A percentile compares a stretch with the other conserved stretches of the same genome.
Conservation (phyloP, 2,888 invertebrate species). For the Meta bourneti region DNA sequence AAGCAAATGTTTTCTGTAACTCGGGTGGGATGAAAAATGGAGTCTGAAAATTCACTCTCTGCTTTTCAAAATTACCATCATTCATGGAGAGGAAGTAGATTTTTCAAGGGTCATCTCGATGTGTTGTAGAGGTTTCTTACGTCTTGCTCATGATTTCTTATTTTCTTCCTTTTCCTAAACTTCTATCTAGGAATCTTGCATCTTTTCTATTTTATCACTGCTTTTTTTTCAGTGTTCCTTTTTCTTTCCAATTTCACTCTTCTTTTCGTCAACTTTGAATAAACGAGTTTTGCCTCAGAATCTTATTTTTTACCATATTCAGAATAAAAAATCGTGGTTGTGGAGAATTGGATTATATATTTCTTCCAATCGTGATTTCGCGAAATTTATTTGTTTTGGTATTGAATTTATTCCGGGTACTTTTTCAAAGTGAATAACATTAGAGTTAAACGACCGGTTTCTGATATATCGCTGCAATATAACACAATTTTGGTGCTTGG, state of each 20-base stretch:
- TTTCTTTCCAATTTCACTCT: conserved; percentile 5
- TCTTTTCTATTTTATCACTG: conserved; percentile 29
- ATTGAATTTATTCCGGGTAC: not conserved
- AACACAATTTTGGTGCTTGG: not conserved
- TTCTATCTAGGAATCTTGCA: not conserved
- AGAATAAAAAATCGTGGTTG: not conserved
- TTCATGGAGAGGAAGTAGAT: conserved; percentile 57
- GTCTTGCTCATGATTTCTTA: conserved; percentile 46
- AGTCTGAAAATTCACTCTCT: conserved; percentile 53
- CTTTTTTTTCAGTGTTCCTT: too few species aligned
- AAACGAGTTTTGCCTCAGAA: not conserved
- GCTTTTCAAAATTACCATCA: conserved; percentile 69
- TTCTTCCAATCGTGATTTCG: not conserved
- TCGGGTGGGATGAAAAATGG: conserved; percentile 50
- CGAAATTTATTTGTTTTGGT: not conserved
- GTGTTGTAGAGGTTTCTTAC: conserved; percentile 43
- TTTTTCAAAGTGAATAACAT: not conserved
- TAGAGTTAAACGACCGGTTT: not conserved
- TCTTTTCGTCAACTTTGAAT: conserved; percentile 10
- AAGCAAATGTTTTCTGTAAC: conserved; percentile 55
- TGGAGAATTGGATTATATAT: not conserved
- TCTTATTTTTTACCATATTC: not conserved
- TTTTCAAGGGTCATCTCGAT: conserved; percentile 61
- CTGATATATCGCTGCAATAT: not conserved
- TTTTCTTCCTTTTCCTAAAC: not conserved